Evolutionary conservation across 2,797 vertebrate species (phyloP), one percentile per base, ranked within the genome.

Genomic region (Babyrousa celebensis): DNA sequence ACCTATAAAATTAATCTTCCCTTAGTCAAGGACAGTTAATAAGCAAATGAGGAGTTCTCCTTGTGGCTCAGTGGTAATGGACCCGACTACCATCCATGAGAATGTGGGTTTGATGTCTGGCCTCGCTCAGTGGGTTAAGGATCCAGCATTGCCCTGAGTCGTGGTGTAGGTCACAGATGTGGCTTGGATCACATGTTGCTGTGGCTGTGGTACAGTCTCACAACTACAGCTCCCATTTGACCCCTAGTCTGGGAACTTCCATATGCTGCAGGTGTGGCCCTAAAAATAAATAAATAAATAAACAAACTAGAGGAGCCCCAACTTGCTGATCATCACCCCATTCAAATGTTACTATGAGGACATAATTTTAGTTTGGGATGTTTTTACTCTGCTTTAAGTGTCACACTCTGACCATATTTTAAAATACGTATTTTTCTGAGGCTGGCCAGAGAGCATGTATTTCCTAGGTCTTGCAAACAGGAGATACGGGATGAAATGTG

Each of bases 1-100:
- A 20, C 54, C 75, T 43, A 91, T 80, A 95, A 95, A 92, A 85
- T 58, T 63, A 95, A 85, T 70, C 72, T 92, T 82, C 43, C 29
- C 2, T 92, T 80, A 92, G 79, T 85, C 78, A 88, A 85, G 43
- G 68, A 14, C 65, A 88, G 43, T 75, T 75, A 89, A 92, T 85
- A 95, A 80, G 79, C 78, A 79, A 54, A 85, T 32, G 29, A 95
- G 36, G 29, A 48, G 43, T 48, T 48, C 43, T 48, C 43, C 43
- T 48, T 48, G 43, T 48, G 43, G 43, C 43, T 48, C 43, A 48
- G 43, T 48, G 43, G 43, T 48, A 48, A 48, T 6, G 43, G 9
- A 48, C 43, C 43, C 9, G 43, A 48, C 43, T 48, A 48, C 5
- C 9, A 48, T 48, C 43, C 43, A 48, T 48, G 43, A 48, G 43